Evolutionary conservation across 2,113 vertebrate species (phyloP).

Genomic region (Crotophaga sulcirostris): DNA sequence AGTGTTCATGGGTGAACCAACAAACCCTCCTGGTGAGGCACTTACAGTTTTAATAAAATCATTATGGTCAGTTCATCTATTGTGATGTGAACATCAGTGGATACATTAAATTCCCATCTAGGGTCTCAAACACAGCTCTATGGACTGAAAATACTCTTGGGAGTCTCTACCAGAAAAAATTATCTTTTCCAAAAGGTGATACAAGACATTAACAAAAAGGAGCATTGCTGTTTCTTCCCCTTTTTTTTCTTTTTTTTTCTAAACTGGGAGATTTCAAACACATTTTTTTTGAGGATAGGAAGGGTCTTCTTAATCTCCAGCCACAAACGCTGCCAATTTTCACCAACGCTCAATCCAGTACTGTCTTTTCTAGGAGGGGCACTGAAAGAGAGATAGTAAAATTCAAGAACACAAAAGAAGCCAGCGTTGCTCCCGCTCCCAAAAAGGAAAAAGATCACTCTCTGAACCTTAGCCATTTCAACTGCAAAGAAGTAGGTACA

Average conservation of each 20-base stretch:
- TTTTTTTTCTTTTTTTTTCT: background rate
- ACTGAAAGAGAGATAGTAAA: background rate
- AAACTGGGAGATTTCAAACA: background rate
- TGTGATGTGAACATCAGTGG: background rate
- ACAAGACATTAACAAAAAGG: background rate
- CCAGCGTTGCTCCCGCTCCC: background rate
- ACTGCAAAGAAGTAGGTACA: background rate
- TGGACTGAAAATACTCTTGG: background rate
- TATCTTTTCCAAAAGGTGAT: background rate
- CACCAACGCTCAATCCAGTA: background rate
- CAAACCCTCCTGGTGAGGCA: background rate
- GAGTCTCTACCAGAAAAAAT: background rate
- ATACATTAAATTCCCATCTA: background rate
- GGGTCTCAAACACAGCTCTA: background rate
- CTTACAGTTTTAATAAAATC: conserved; percentile 10
- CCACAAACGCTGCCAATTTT: background rate
- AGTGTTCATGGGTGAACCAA: background rate
- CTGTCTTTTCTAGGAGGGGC: background rate
- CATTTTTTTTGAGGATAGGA: background rate
- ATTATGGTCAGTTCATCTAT: background rate
- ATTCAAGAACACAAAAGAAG: background rate
- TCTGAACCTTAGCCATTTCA: background rate
- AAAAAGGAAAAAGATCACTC: background rate
- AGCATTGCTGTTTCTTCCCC: background rate
- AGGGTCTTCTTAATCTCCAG: background rate